Evolutionary conservation across 2,797 vertebrate genomes (phyloP).

Genomic region (Gambusia yucatana): DNA sequence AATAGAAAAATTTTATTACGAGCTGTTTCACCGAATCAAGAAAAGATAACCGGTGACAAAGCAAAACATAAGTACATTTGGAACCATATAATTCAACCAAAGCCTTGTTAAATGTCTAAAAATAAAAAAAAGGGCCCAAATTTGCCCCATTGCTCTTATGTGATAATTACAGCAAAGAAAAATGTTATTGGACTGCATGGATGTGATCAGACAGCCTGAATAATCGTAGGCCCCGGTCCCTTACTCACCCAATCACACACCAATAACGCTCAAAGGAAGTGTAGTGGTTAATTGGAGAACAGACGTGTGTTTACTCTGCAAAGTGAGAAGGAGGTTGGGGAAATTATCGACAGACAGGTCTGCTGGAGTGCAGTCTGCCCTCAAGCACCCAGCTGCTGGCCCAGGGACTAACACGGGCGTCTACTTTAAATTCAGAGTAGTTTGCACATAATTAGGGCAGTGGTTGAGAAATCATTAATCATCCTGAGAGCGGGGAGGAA

Average conservation of each 20-base stretch:
- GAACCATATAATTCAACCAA: slow-evolving; percentile 36
- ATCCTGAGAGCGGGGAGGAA: slow-evolving; percentile 28
- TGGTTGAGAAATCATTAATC: slow-evolving; percentile 39
- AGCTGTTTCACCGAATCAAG: neutral
- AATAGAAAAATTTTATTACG: neutral
- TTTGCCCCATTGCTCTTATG: slow-evolving; percentile 37
- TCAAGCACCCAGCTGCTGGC: slow-evolving; percentile 42
- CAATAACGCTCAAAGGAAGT: slow-evolving; percentile 51
- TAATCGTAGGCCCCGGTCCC: slow-evolving; percentile 54
- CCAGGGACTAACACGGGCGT: slow-evolving; percentile 19
- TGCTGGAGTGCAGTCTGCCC: slow-evolving; percentile 49
- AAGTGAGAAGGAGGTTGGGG: slow-evolving; percentile 70
- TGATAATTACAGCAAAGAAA: slow-evolving; percentile 66
- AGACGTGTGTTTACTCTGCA: slow-evolving; percentile 71
- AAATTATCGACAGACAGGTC: slow-evolving; percentile 65
- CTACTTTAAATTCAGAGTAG: slow-evolving; percentile 48
- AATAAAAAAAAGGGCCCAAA: slow-evolving; percentile 42
- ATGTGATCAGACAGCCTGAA: slow-evolving; percentile 35
- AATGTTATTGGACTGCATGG: slow-evolving; percentile 60
- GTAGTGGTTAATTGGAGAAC: slow-evolving; percentile 68
- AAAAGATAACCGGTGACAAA: slow-evolving; percentile 10
- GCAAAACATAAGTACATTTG: slow-evolving; percentile 46
- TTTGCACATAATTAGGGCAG: slow-evolving; percentile 64
- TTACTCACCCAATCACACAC: slow-evolving; percentile 35
- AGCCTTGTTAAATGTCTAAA: slow-evolving; percentile 40